These are phyloP conservation scores for Cavia aperea DNA, from an alignment of 2,113 vertebrate species.

Conservation along the genomic window DNA sequence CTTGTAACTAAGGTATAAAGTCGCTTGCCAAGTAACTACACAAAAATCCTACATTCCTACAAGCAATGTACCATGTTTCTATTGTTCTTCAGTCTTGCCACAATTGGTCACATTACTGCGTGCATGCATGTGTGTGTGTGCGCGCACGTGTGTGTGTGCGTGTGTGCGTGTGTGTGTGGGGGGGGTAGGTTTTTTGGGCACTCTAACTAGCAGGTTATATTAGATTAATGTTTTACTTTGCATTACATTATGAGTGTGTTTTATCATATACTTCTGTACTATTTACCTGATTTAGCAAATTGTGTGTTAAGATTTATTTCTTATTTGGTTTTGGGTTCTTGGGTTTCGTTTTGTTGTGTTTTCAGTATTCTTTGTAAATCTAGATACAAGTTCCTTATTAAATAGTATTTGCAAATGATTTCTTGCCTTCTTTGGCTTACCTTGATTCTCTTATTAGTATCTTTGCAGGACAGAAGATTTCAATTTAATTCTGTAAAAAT, in stretches of 20 bases:
- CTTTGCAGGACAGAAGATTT: neutral
- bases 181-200: neutral
- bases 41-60: neutral
- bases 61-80: neutral
- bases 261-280: neutral
- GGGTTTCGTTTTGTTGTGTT: neutral
- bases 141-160: neutral
- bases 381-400: neutral
- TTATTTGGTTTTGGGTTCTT: neutral
- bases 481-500: neutral
- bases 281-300: neutral
- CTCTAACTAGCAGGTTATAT: neutral
- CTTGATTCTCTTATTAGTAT: neutral
- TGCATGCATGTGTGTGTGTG: neutral
- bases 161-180: neutral
- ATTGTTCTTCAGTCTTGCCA: neutral
- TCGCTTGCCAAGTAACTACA: neutral
- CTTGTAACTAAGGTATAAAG: neutral
- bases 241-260: neutral
- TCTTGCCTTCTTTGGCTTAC: neutral
- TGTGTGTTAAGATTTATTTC: neutral
- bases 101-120: neutral
- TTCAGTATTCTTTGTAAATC: neutral
- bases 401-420: neutral
- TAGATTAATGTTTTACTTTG: neutral